These are phyloP conservation scores for Agrochola macilenta DNA, from an alignment of 2,888 invertebrate species.

Conservation along the genomic window DNA sequence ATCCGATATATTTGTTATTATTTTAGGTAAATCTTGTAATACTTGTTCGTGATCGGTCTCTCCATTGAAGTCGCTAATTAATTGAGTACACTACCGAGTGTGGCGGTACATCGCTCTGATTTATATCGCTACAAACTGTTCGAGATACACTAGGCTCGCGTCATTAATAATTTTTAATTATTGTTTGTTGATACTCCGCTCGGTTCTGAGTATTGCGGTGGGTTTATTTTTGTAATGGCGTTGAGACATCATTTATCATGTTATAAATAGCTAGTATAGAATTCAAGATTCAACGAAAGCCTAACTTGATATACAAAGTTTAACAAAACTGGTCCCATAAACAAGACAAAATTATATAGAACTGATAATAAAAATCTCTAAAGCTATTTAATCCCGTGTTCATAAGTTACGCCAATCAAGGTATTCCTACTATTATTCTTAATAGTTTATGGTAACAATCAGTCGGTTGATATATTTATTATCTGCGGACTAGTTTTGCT, in stretches of 20 bases:
- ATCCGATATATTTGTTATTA: neutral
- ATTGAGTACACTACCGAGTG: constrained; percentile 81
- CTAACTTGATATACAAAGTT: neutral
- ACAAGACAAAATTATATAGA: constrained; percentile 25
- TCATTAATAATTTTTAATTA: constrained; percentile 84
- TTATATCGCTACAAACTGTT: constrained; percentile 80
- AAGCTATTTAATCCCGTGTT: constrained; percentile 32
- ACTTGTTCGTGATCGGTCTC: constrained; percentile 70
- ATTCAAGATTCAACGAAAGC: neutral
- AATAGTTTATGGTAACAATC: constrained; percentile 61
- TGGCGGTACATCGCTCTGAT: constrained; percentile 80
- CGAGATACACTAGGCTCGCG: constrained; percentile 71
- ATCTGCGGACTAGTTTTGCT: constrained; percentile 60
- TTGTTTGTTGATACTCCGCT: constrained; percentile 72
- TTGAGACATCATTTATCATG: constrained; percentile 47
- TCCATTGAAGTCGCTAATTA: constrained; percentile 85
- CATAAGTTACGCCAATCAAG: constrained; percentile 44
- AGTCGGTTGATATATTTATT: constrained; percentile 57
- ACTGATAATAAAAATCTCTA: constrained; percentile 41
- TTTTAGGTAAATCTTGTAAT: constrained; percentile 45
- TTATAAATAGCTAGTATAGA: constrained; percentile 2
- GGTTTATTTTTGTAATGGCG: constrained; percentile 46
- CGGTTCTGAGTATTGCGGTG: constrained; percentile 26
- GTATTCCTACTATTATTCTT: constrained; percentile 56
- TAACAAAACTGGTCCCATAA: constrained; percentile 11